Base-by-base conservation (phyloP, 64 coral and sea anemone genomes). In the Acropora yongei region DNA sequence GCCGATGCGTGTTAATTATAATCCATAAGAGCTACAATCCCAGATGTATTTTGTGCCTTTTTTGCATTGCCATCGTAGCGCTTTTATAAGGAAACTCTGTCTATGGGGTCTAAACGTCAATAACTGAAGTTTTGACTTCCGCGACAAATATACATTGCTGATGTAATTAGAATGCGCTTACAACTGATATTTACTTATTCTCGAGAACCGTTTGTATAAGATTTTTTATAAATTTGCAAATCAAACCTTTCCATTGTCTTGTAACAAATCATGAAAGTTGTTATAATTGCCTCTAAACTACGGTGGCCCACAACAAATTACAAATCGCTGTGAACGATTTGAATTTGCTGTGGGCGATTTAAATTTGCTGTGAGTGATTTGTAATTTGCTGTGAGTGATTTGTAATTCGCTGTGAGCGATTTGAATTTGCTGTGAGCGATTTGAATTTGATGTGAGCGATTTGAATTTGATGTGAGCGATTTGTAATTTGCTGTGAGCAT, bases 71-170 rank as follows among this genome's bases (percentile, higher is more conserved):
- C 68, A 39, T 17, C 12, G 68, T 71, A 71, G 18, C 13, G 13
- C 16, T n/a, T 71, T 71, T 71, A 71, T 71, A n/a, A 71, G 68
- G 68, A 71, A 68, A 68, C 66, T 68, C 66, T 68, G 66, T 68
- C 66, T 19, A 68, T 68, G 66, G 66, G 66, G 66, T 68, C 7
- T 68, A n/a, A 68, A 68, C 66, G 5, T 68, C 66, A n/a, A n/a
- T n/a, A 68, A 68, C 66, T 17, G 0, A 68, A 16, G 66, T 68
- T 68, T 68, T 68, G 66, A 68, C 66, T 68, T 68, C 2, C 66
- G 5, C 12, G 5, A 68, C 66, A 68, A 68, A 68, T 71, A 71
- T 71, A 71, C 67, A 71, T 3, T 71, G 67, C 67, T 30, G 67
- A 71, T 71, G 67, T 71, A 30, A 3, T 71, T 30, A 71, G 2